phyloP scores from a whole-genome alignment of 2,113 vertebrate genomes.

The Pseudorasbora parva region DNA sequence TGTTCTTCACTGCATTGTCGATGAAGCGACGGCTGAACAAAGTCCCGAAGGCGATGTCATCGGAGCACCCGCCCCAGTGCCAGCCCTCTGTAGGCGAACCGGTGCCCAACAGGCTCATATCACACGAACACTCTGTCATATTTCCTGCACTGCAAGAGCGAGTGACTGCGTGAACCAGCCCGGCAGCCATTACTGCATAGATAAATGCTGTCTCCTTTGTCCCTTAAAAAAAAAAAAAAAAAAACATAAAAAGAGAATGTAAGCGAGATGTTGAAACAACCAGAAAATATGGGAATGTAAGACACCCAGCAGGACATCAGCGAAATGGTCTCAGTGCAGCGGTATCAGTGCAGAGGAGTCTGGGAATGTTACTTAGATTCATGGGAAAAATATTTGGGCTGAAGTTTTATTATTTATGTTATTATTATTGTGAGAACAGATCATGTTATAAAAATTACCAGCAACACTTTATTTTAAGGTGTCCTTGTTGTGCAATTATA shows the following conservation, averaged over 20 bases:
- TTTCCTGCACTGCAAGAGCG: conserved; percentile 92
- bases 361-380: background rate
- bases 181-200: conserved; percentile 87
- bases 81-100: conserved; percentile 83
- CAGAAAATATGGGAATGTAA: background rate
- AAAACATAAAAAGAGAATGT: background rate
- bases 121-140: conserved; percentile 91
- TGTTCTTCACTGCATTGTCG: conserved; percentile 73
- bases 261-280: conserved; percentile 6
- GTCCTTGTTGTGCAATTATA: no score
- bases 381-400: background rate
- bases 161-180: conserved; percentile 89
- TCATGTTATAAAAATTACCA: background rate
- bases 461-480: no score
- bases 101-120: conserved; percentile 75
- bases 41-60: conserved; percentile 89
- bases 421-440: background rate
- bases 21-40: conserved; percentile 94
- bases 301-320: background rate
- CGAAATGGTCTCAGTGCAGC: background rate
- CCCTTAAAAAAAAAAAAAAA: conserved; percentile 71
- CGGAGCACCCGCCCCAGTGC: conserved; percentile 98
- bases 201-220: conserved; percentile 95
- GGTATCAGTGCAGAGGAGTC: background rate
- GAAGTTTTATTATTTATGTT: background rate